These are phyloP conservation scores for Phyllotreta cruciferae DNA, from an alignment of 2,888 invertebrate species.

Conservation along the genomic window DNA sequence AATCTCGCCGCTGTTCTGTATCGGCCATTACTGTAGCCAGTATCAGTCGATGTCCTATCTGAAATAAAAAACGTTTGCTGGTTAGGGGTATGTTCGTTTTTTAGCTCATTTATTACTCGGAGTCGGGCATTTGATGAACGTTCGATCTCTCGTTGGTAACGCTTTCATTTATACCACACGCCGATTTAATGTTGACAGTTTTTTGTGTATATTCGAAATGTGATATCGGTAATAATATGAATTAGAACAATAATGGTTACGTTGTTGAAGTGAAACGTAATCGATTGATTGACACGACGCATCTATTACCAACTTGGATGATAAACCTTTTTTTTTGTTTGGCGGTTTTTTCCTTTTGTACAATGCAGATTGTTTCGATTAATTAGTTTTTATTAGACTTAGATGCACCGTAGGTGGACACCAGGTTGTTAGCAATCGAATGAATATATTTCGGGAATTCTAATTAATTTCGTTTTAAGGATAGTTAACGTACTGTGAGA, in stretches of 20 bases:
- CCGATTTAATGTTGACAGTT: slow-evolving; percentile 39
- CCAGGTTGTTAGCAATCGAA: no score
- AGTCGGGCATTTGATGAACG: slow-evolving; percentile 51
- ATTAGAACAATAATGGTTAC: slow-evolving; percentile 8
- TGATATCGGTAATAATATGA: slow-evolving; percentile 17
- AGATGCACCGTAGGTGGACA: no score
- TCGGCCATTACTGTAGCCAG: slow-evolving; percentile 10
- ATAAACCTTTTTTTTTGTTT: not conserved
- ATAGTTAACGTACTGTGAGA: no score
- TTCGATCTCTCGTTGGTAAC: slow-evolving; percentile 44
- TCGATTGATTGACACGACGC: not conserved
- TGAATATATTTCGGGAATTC: no score
- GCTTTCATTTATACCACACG: slow-evolving; percentile 41
- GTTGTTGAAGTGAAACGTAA: not conserved
- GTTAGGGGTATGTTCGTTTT: slow-evolving; percentile 28
- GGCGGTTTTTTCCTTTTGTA: not conserved
- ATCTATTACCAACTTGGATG: slow-evolving; percentile 3
- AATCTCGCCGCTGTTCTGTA: not conserved
- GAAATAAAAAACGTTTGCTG: slow-evolving; percentile 2
- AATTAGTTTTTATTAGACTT: no score
- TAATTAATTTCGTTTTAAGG: no score
- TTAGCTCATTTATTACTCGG: slow-evolving; percentile 32
- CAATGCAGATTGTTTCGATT: no score
- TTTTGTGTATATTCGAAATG: slow-evolving; percentile 31
- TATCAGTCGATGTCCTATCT: slow-evolving; percentile 15